A percentile compares a stretch with the other conserved stretches of the same genome.
These are phyloP conservation scores for Napeogenes inachia DNA, from an alignment of 2,888 invertebrate species.

Conservation along the genomic window DNA sequence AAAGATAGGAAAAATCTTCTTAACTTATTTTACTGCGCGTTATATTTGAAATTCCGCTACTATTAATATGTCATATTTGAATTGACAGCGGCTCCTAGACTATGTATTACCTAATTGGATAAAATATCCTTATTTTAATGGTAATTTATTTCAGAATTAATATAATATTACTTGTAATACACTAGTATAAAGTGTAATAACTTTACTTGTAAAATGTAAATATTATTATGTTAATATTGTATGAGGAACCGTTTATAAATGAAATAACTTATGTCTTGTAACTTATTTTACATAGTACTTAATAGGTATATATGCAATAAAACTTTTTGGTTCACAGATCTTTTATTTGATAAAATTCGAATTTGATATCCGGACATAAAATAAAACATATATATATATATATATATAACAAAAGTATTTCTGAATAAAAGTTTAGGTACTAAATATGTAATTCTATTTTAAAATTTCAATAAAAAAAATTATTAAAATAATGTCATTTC, in stretches of 20 bases:
- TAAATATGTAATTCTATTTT: no score
- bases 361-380: no score
- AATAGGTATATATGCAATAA: not conserved
- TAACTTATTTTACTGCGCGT: not conserved
- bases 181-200: conserved; percentile 4
- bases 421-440: no score
- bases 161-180: conserved; percentile 1
- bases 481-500: conserved; percentile 10
- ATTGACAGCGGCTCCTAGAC: not conserved
- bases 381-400: no score
- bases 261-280: not conserved
- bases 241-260: not conserved
- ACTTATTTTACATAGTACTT: not conserved
- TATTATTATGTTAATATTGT: not conserved
- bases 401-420: no score
- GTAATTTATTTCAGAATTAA: conserved; percentile 2
- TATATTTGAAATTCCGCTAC: not conserved
- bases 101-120: not conserved
- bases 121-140: conserved; percentile 4
- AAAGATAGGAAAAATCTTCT: no score
- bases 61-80: not conserved
- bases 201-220: not conserved
- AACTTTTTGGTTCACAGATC: no score
- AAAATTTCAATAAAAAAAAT: not conserved
- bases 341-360: no score